Evolutionary conservation across 1,140 invertebrate species (phyloP).

Genomic region (Drosophila nikananu): DNA sequence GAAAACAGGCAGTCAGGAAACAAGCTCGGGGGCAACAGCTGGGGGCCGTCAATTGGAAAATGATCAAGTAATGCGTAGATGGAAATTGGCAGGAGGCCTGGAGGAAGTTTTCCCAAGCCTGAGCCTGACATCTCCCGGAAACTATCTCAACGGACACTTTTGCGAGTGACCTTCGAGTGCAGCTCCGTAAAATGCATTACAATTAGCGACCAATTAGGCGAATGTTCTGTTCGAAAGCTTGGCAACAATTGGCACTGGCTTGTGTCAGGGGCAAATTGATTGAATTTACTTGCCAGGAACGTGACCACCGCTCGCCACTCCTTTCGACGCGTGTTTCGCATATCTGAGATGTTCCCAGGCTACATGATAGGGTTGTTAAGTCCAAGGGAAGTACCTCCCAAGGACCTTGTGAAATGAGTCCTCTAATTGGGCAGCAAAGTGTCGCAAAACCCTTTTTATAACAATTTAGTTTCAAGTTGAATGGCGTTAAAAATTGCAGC

Average conservation of each 20-base stretch:
- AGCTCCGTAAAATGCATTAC: slow-evolving; percentile 67
- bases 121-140: slow-evolving; percentile 15
- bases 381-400: neutral
- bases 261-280: slow-evolving; percentile 64
- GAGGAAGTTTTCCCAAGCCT: slow-evolving; percentile 3
- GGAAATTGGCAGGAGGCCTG: slow-evolving; percentile 50
- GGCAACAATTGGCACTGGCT: slow-evolving; percentile 62
- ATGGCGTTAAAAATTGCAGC: neutral
- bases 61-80: slow-evolving; percentile 71
- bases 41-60: slow-evolving; percentile 79
- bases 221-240: slow-evolving; percentile 47
- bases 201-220: slow-evolving; percentile 75
- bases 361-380: slow-evolving; percentile 30
- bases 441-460: slow-evolving; percentile 8
- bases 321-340: slow-evolving; percentile 58
- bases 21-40: slow-evolving; percentile 63
- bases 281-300: slow-evolving; percentile 72
- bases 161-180: slow-evolving; percentile 36
- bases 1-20: slow-evolving; percentile 61
- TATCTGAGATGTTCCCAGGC: slow-evolving; percentile 40
- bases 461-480: neutral
- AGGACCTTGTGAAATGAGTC: slow-evolving; percentile 17
- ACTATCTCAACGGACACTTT: slow-evolving; percentile 6
- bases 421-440: slow-evolving; percentile 31
- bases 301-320: slow-evolving; percentile 55